Percentiles rank a stretch among this genome's conserved stretches.
phyloP scores from a whole-genome alignment of 2,888 invertebrate species.

The Synanthedon tipuliformis region DNA sequence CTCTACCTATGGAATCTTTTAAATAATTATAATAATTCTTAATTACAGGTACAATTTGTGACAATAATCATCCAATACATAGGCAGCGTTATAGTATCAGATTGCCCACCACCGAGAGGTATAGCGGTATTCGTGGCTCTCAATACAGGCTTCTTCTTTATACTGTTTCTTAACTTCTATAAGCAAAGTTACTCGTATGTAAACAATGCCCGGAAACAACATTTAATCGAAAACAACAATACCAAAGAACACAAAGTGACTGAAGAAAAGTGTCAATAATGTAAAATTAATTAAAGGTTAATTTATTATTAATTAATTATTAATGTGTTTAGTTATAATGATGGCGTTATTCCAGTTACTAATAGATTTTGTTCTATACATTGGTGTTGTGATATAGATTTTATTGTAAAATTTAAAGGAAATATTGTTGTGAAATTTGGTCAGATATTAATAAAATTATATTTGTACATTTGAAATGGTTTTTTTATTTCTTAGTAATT shows the following conservation, averaged over 20 bases:
- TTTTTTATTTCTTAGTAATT: no score
- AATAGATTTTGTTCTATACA: no score
- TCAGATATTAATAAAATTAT: no score
- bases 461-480: no score
- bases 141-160: slow-evolving; percentile 70
- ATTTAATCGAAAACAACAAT: background rate
- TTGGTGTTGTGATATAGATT: no score
- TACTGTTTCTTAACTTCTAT: slow-evolving; percentile 76
- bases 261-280: background rate
- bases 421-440: no score
- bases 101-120: slow-evolving; percentile 71
- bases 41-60: slow-evolving; percentile 72
- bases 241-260: background rate
- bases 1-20: no score
- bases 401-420: no score
- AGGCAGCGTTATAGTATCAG: slow-evolving; percentile 55
- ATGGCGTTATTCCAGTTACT: background rate
- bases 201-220: slow-evolving; percentile 10
- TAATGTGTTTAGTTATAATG: background rate
- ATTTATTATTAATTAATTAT: background rate
- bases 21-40: slow-evolving; percentile 1
- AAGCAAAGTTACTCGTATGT: slow-evolving; percentile 34
- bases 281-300: no score
- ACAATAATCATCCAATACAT: slow-evolving; percentile 71
- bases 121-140: slow-evolving; percentile 66